Conservation (phyloP, 2,888 invertebrate species). For the Urechis unicinctus region DNA sequence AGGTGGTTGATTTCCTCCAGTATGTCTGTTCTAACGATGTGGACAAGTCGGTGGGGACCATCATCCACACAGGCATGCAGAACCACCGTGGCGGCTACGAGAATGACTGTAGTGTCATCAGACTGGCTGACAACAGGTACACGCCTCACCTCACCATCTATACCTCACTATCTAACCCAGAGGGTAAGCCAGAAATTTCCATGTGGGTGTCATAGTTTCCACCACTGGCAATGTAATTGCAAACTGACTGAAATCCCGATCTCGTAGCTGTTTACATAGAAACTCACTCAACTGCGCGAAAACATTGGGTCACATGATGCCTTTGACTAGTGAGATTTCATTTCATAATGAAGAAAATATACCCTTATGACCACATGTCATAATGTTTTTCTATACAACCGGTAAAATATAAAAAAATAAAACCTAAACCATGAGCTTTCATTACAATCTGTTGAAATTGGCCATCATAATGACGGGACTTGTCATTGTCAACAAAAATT, state of each 20-base stretch:
- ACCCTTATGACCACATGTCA: no score
- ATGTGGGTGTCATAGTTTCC: no score
- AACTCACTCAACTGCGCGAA: no score
- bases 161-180: no score
- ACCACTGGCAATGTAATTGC: no score
- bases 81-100: conserved; percentile 91
- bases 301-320: no score
- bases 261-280: no score
- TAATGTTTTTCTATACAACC: not conserved
- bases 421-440: not conserved
- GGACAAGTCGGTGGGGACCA: conserved; percentile 84
- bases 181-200: no score
- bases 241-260: no score
- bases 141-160: conserved; percentile 4
- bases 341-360: not conserved
- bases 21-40: conserved; percentile 88
- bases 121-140: conserved; percentile 80
- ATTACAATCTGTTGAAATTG: no score
- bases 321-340: not conserved
- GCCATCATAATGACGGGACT: no score
- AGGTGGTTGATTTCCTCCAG: conserved; percentile 83
- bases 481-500: no score
- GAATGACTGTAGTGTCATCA: conserved; percentile 91
- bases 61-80: conserved; percentile 97
- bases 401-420: not conserved